Evolutionary conservation across 1,140 invertebrate species (phyloP), one percentile per base, ranked within the genome.

Genomic region (Bombus haemorrhoidalis): DNA sequence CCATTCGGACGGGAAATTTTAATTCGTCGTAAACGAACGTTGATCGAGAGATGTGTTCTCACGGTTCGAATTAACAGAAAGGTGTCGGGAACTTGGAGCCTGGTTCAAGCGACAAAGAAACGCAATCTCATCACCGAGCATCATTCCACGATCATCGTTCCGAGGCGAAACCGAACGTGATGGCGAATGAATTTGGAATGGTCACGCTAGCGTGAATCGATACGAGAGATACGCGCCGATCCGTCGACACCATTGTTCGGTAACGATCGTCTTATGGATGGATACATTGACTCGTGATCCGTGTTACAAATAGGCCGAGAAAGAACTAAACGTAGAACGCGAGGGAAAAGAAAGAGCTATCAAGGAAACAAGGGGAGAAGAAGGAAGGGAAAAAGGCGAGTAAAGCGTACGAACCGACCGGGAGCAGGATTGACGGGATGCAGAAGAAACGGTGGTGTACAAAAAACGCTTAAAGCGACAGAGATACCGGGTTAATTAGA

Each of bases 401-500:
- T 32, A 25, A 71, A 64, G 66, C 28, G 66, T 69, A 72, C 57
- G 73, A 41, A 66, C 37, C 80, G 68, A 47, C 25, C 59, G 76
- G 41, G 74, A 83, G 64, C 83, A 84, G 83, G 83, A 85, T 85
- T 72, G 83, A 85, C 77, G 80, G 75, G 79, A 83, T 57, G 75
- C 57, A 74, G 78, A 75, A 79, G 75, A 74, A 81, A 81, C 83
- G 77, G 59, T 73, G 59, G 69, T 22, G 18, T 0, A 34, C 41
- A 85, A 85, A 85, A 85, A 85, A 59, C 59, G 69, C 6, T 43
- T 18, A 39, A 66, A 85, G 59, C 71, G 43, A 73, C 69, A 28
- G 59, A 81, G 84, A 59, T 75, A 85, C 71, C 79, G 32, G 80
- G 75, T 83, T 90, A 90, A 90, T 90, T 90, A 87, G 87, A 90